These are phyloP conservation scores for Ptychochromis oligacanthus DNA, from an alignment of 2,113 vertebrate species.

Conservation along the genomic window DNA sequence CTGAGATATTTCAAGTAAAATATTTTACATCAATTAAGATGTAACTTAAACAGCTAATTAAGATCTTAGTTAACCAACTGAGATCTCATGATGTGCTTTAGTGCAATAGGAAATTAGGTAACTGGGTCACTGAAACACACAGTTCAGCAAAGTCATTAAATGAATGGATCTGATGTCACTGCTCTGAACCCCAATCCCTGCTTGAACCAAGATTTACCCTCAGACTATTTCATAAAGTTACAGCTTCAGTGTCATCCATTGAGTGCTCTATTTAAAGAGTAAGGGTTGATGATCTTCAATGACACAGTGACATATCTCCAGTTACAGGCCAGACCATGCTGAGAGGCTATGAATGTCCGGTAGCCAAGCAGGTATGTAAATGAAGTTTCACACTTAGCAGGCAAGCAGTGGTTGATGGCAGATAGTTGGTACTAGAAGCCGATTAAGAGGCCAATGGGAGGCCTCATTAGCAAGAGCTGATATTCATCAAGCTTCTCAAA, in stretches of 20 bases:
- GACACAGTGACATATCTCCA: constrained; percentile 74
- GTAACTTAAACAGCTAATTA: no score
- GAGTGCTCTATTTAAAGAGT: constrained; percentile 72
- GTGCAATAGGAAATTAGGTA: no score
- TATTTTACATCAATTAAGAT: no score
- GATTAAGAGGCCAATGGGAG: background rate
- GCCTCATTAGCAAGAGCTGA: background rate
- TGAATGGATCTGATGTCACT: background rate
- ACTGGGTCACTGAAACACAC: background rate
- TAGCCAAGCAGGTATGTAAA: constrained; percentile 42
- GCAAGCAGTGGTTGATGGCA: background rate
- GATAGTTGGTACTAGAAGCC: background rate
- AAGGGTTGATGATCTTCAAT: constrained; percentile 61
- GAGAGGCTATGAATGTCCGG: constrained; percentile 23
- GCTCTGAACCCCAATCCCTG: background rate
- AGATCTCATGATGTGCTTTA: no score
- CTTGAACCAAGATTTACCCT: constrained; percentile 18
- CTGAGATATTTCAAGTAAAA: background rate
- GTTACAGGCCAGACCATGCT: constrained; percentile 66
- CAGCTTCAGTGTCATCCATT: constrained; percentile 49
- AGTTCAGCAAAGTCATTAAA: constrained; percentile 24
- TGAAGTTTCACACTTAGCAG: constrained; percentile 51
- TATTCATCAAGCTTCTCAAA: constrained; percentile 10
- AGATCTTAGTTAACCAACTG: no score
- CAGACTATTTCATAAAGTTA: constrained; percentile 52